These are phyloP conservation scores for Actenoides hombroni DNA, from an alignment of 2,113 vertebrate genomes.

Conservation along the genomic window DNA sequence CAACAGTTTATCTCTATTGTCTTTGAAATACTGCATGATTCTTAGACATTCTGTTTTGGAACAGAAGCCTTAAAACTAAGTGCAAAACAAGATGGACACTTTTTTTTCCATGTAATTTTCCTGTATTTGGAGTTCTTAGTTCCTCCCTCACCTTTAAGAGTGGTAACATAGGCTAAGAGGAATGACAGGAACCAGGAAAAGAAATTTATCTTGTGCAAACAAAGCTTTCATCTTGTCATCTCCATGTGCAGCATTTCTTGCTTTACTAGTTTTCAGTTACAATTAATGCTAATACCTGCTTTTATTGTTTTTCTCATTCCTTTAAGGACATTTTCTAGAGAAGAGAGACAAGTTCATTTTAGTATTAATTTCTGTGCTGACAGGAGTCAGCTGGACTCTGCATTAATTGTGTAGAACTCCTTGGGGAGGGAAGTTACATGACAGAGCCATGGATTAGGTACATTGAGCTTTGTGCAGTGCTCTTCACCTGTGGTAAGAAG, in stretches of 20 bases:
- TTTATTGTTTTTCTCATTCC: neutral
- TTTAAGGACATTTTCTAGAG: neutral
- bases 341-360: neutral
- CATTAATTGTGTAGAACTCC: neutral
- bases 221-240: neutral
- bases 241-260: neutral
- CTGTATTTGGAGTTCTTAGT: neutral
- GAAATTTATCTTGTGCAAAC: neutral
- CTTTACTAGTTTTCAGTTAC: conserved; percentile 10
- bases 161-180: neutral
- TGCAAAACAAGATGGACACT: neutral
- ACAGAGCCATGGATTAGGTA: neutral
- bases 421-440: neutral
- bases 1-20: neutral
- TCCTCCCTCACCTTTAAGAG: neutral
- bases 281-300: neutral
- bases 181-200: neutral
- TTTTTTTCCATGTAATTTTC: neutral
- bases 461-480: neutral
- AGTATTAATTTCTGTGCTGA: neutral
- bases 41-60: neutral
- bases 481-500: neutral
- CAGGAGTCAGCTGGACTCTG: neutral
- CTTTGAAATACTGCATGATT: neutral
- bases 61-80: neutral